Evolutionary conservation across 1,140 invertebrate genomes (phyloP).

Genomic region (Lethrus apterus): DNA sequence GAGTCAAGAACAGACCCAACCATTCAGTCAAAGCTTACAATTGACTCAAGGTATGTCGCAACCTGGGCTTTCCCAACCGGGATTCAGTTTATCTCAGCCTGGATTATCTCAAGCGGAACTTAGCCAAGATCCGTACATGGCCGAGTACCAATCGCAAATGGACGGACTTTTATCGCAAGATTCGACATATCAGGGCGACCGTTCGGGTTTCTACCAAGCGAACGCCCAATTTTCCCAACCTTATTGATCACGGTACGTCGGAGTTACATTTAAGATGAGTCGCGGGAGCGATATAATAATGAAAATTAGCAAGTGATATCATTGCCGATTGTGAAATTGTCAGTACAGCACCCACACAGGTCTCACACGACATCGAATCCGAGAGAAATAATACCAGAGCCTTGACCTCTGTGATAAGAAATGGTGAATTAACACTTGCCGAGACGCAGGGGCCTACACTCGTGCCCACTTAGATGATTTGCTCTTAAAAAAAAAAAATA

Average conservation of each 20-base stretch:
- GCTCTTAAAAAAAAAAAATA: no score
- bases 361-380: no score
- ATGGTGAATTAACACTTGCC: no score
- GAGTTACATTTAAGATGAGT: conserved; percentile 26
- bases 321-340: conserved; percentile 30
- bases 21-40: conserved; percentile 54
- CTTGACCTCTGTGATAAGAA: no score
- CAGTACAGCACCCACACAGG: no score
- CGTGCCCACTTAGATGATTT: no score
- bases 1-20: conserved; percentile 51
- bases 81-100: conserved; percentile 54
- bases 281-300: conserved; percentile 35
- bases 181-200: conserved; percentile 78
- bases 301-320: conserved; percentile 34
- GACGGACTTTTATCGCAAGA: conserved; percentile 92
- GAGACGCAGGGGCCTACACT: no score
- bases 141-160: conserved; percentile 89
- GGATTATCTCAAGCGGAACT: conserved; percentile 73
- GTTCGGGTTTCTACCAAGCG: conserved; percentile 60
- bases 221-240: conserved; percentile 52
- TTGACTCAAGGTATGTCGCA: conserved; percentile 62
- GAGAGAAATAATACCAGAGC: no score
- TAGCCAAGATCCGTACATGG: conserved; percentile 80
- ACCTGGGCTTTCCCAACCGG: conserved; percentile 62
- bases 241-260: conserved; percentile 33